Percentiles rank a stretch among this genome's conserved stretches.
Conservation (phyloP, 2,888 invertebrate species). For the Tetrapedia diversipes region DNA sequence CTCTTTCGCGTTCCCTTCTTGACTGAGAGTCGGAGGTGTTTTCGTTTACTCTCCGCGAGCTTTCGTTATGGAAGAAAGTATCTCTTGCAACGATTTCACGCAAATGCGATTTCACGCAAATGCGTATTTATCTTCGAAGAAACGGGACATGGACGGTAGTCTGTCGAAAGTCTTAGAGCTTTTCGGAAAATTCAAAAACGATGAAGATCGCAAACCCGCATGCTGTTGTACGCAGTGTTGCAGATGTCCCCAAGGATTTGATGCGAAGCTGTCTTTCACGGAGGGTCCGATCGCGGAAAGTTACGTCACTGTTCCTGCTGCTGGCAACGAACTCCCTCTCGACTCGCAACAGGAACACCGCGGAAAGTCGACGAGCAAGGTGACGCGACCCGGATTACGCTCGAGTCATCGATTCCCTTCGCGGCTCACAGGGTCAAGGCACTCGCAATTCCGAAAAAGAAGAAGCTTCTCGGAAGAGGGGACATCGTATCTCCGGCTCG, state of each 20-base stretch:
- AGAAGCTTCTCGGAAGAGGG: not conserved
- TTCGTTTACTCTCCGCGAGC: too few relatives aligned
- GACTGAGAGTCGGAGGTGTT: too few relatives aligned
- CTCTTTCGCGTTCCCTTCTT: too few relatives aligned
- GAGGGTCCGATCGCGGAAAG: slow-evolving; percentile 22
- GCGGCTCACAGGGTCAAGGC: slow-evolving; percentile 74
- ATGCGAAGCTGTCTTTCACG: not conserved
- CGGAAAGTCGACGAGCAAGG: slow-evolving; percentile 77
- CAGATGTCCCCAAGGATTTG: not conserved
- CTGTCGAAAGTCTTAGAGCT: too few relatives aligned
- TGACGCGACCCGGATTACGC: slow-evolving; percentile 76
- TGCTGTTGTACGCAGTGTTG: too few relatives aligned
- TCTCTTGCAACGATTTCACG: too few relatives aligned
- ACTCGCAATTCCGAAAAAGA: slow-evolving; percentile 25
- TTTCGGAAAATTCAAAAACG: too few relatives aligned
- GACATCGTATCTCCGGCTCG: not conserved
- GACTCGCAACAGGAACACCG: slow-evolving; percentile 64
- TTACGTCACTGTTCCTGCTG: slow-evolving; percentile 59
- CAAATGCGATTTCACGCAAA: too few relatives aligned
- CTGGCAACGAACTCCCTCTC: slow-evolving; percentile 62
- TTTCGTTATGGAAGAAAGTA: too few relatives aligned
- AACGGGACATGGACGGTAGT: too few relatives aligned
- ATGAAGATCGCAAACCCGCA: too few relatives aligned
- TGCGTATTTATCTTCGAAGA: too few relatives aligned
- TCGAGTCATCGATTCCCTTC: slow-evolving; percentile 66